Base-by-base conservation (phyloP, 1,140 invertebrate species). In the Eupristina koningsbergeri region DNA sequence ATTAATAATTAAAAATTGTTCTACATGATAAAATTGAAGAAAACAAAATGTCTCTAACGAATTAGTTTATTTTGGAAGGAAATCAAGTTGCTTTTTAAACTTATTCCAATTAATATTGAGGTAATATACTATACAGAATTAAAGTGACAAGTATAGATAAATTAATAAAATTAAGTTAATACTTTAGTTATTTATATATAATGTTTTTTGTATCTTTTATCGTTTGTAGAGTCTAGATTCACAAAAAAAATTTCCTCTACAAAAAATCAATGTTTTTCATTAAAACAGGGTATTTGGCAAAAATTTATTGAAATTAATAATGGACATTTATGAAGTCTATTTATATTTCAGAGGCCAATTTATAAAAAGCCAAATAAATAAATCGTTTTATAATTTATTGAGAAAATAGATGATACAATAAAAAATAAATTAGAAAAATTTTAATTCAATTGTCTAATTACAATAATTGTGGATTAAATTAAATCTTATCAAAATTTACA, bases 171-270 rank as follows among this genome's bases (percentile, higher is more conserved):
- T 91, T 89, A 86, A 84, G 88, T 86, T 89, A 89, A 89, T 89
- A 90, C 90, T 91, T 92, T 91, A 90, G 87, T 91, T 90, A 87
- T 92, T 91, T 90, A 87, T 91, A 91, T 88, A 90, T 90, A 87
- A 87, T 87, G 87, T 88, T 89, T 89, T 7, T 88, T 90, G 88
- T 77, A 39, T 50, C 45, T 29, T 79, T 86, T 87, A 87, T 90
- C 89, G 87, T 87, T 89, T 87, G 19, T 13, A 45, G 17, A 87
- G 85, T 86, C 86, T 88, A 45, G 45, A 34, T 53, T 26, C 47
- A 36, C 58, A 80, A 47, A 36, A 67, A 47, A 39, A 34, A 81
- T 83, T 64, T 26, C 53, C 64, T 31, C 36, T 64, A 79, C 50
- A 17, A 74, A 58, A 47, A 67, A 3, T 81, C 31, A 26, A 22